Evolutionary conservation across 2,113 vertebrate species (phyloP), one percentile per base, ranked within the genome.

Genomic region (Pagrus major): DNA sequence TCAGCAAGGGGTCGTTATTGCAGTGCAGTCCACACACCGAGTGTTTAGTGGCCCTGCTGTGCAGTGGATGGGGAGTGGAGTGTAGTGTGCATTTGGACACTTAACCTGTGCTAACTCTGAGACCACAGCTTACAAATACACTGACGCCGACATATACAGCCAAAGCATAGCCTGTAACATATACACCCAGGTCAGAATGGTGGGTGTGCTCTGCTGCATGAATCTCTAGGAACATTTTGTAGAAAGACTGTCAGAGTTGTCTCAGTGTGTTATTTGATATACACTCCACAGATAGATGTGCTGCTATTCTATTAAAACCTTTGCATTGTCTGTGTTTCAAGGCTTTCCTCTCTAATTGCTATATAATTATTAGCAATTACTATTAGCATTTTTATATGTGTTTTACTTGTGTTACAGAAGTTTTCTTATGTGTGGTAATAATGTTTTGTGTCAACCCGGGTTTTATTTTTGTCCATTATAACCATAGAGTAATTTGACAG

Each of bases 21-120:
- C 46, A 61, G 71, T 65, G 42, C 49, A 71, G 66, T 72, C 54
- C 74, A 80, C 78, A 85, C 67, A 74, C 65, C 76, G 70, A 80
- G 81, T 71, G 81, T 58, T 80, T 42, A 54, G 71, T 71, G 63
- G 37, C 35, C 83, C 66, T 51, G 83, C 83, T 87, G 86, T 52
- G 82, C 49, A 12, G 35, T 44, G 65, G 58, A 77, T 78, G 60
- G 63, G 27, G 67, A 86, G 63, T 35, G 42, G 33, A 80, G 79
- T 39, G 41, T 35, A 33, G 20, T 44, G 76, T 76, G 80, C 60
- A 76, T 67, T 51, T 65, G 71, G 67, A 59, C 78, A 86, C 71
- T 89, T 91, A 86, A 89, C 80, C 78, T 70, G 56, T 4, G 12
- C 73, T 61, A 61, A 77, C 27, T 29, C 59, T 55, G 46, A 87